These are phyloP conservation scores for Limnephilus rhombicus DNA, from an alignment of 2,888 invertebrate species.

Conservation along the genomic window DNA sequence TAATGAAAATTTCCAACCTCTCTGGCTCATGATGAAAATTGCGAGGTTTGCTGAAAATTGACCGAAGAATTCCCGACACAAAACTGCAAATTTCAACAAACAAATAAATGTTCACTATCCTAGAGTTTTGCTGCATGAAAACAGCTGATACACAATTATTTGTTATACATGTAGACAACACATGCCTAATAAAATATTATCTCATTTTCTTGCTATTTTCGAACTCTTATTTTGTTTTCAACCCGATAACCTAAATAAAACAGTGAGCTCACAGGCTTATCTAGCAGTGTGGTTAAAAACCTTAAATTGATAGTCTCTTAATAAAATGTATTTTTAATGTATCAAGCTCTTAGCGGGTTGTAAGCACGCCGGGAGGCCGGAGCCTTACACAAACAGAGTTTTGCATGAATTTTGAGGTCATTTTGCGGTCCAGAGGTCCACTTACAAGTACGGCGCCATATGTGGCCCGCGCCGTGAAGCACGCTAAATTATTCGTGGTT, in stretches of 20 bases:
- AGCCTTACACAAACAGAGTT: constrained; percentile 2
- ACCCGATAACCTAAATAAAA: background rate
- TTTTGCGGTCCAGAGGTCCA: constrained; percentile 25
- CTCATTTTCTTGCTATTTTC: too few species aligned
- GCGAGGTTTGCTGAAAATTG: too few species aligned
- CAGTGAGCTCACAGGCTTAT: background rate
- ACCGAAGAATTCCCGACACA: too few species aligned
- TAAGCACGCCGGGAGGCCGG: background rate
- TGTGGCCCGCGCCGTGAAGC: constrained; percentile 16
- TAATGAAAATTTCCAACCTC: too few species aligned
- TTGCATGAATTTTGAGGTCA: constrained; percentile 4
- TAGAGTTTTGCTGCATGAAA: too few species aligned
- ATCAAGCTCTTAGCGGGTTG: background rate
- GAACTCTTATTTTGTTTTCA: too few species aligned
- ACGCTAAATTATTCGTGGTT: constrained; percentile 56
- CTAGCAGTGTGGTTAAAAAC: background rate
- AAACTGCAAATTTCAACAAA: too few species aligned
- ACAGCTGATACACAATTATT: too few species aligned
- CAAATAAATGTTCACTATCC: too few species aligned
- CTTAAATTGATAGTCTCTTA: background rate
- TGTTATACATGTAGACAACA: too few species aligned
- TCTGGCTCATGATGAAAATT: too few species aligned
- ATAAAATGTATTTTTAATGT: background rate
- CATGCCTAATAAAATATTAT: too few species aligned
- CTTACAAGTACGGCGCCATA: constrained; percentile 3